Conservation (phyloP, 2,888 invertebrate genomes). For the Thereva unica region DNA sequence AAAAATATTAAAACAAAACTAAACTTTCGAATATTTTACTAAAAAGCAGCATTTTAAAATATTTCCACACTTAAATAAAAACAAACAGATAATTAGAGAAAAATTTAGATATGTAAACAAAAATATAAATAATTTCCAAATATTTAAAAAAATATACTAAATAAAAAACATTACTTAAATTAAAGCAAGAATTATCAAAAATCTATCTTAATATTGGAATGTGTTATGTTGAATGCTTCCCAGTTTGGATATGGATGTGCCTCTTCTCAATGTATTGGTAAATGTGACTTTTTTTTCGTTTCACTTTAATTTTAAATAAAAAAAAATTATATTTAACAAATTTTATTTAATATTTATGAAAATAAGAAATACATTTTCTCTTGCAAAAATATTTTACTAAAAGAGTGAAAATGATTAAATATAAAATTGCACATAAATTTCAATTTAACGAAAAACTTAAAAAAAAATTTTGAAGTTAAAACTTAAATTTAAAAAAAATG, state of each 20-base stretch:
- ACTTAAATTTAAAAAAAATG: too few relatives aligned
- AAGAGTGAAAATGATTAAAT: too few relatives aligned
- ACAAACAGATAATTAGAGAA: slow-evolving; percentile 43
- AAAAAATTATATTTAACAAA: slow-evolving; percentile 26
- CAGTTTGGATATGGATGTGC: slow-evolving; percentile 49
- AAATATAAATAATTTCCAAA: slow-evolving; percentile 41
- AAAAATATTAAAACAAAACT: too few relatives aligned
- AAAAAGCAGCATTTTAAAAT: slow-evolving; percentile 24
- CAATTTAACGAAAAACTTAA: too few relatives aligned
- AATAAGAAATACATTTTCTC: slow-evolving; percentile 15
- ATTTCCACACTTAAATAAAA: slow-evolving; percentile 34
- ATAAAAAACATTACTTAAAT: slow-evolving; percentile 23
- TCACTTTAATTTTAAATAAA: slow-evolving; percentile 45
- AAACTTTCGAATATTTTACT: background rate
- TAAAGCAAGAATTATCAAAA: slow-evolving; percentile 36
- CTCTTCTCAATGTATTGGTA: slow-evolving; percentile 49
- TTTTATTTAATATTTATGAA: slow-evolving; percentile 19
- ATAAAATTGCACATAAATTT: too few relatives aligned
- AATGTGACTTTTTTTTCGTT: slow-evolving; percentile 60
- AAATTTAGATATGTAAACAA: slow-evolving; percentile 22
- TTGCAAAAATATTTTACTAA: too few relatives aligned
- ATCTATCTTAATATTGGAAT: slow-evolving; percentile 48
- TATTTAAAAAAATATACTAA: slow-evolving; percentile 32
- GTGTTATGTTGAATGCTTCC: slow-evolving; percentile 50
- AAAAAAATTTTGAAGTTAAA: too few relatives aligned